phyloP scores from a whole-genome alignment of 2,888 invertebrate genomes.

The Ommatoiulus sabulosus region DNA sequence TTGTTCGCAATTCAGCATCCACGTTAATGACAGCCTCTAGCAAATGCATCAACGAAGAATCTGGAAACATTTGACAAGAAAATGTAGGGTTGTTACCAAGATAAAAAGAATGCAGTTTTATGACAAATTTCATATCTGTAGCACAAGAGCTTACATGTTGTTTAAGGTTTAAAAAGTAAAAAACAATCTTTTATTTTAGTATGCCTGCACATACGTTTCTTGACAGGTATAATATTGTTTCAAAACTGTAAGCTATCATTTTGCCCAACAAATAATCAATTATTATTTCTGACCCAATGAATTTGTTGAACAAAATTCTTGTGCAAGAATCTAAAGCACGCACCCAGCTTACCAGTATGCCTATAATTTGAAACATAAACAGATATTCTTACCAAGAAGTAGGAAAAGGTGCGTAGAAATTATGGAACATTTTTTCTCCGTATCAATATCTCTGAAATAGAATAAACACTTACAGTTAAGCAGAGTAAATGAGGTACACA shows the following conservation, averaged over 20 bases:
- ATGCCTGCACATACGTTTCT: too few relatives aligned
- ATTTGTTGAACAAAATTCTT: too few relatives aligned
- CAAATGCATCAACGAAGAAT: neutral
- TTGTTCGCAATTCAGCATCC: neutral
- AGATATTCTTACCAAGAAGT: constrained; percentile 4
- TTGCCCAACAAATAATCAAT: too few relatives aligned
- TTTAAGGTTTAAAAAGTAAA: too few relatives aligned
- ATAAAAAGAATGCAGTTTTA: too few relatives aligned
- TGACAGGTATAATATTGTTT: too few relatives aligned
- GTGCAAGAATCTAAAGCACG: too few relatives aligned
- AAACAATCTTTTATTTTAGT: neutral
- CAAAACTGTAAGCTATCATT: too few relatives aligned
- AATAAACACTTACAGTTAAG: neutral
- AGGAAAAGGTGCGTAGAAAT: neutral
- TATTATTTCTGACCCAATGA: too few relatives aligned
- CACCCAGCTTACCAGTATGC: too few relatives aligned
- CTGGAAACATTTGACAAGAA: neutral
- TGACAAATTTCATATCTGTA: too few relatives aligned
- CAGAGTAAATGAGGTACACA: neutral
- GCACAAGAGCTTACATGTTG: too few relatives aligned
- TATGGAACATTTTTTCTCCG: neutral
- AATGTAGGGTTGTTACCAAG: neutral
- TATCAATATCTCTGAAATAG: neutral
- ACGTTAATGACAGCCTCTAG: neutral
- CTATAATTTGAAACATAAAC: neutral